Evolutionary conservation across 2,888 invertebrate genomes (phyloP).

Genomic region (Xanthorhoe designata): DNA sequence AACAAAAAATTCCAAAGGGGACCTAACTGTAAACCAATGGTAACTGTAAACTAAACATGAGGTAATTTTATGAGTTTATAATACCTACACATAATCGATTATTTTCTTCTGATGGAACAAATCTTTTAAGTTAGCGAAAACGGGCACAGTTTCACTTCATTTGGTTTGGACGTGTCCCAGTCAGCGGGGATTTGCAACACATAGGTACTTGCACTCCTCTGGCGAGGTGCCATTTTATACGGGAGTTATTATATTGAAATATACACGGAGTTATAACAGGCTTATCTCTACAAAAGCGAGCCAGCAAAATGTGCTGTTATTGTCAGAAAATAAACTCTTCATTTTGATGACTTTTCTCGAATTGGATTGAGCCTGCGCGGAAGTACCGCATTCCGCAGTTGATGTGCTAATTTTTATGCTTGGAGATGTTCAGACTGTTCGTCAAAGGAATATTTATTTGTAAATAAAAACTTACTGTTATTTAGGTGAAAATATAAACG

Average conservation of each 20-base stretch:
- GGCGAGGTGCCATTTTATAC: conserved; percentile 46
- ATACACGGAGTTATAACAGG: conserved; percentile 45
- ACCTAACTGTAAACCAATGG: too few relatives aligned
- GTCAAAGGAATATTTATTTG: background rate
- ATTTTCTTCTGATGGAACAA: background rate
- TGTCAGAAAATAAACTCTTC: conserved; percentile 37
- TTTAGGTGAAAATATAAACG: too few relatives aligned
- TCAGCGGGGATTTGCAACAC: conserved; percentile 37
- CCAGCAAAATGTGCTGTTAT: conserved; percentile 44
- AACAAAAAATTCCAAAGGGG: too few relatives aligned
- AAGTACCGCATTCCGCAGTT: conserved; percentile 20
- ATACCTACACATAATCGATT: background rate
- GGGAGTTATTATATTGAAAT: conserved; percentile 48
- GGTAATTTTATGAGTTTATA: too few relatives aligned
- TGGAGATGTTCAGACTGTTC: conserved; percentile 1
- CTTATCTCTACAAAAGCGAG: conserved; percentile 45
- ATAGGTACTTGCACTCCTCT: conserved; percentile 40
- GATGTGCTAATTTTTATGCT: conserved; percentile 17
- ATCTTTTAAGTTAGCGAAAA: conserved; percentile 1
- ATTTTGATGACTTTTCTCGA: conserved; percentile 36
- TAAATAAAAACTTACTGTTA: background rate
- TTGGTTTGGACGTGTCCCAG: conserved; percentile 31
- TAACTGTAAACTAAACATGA: too few relatives aligned
- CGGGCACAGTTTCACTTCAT: conserved; percentile 29
- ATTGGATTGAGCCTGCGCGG: conserved; percentile 23